Base-by-base conservation (phyloP, 2,797 vertebrate species). In the Salmo trutta region DNA sequence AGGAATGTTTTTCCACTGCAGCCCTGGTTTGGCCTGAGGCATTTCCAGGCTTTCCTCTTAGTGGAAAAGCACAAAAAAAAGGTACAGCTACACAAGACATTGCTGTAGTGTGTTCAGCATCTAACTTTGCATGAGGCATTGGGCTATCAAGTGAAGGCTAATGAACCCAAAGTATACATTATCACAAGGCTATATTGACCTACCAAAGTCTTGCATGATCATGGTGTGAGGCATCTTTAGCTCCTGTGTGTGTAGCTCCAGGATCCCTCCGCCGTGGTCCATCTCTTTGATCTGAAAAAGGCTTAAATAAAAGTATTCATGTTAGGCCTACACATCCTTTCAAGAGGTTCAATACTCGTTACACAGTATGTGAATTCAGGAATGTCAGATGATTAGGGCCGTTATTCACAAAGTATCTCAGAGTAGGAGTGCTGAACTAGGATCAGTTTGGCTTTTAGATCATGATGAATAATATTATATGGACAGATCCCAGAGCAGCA, bases 171-270 rank as follows among this genome's bases (percentile, higher is more conserved):
- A 21, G 21, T 24, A 17, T 62, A 62, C n/a, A 24, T 62, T 24
- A 62, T 62, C n/a, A 62, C 59, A 62, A 24, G 59, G 8, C 59
- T 1, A 67, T 6, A 10, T 83, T 71, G 24, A 86, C 94, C 93
- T 96, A 99, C 98, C 98, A 92, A 99, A 99, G 91, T 99, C 98
- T 90, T 99, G 96, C 98, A 99, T 98, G 91, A 99, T 99, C 97
- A 99, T 97, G 80, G 97, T 95, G 86, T 99, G 98, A 85, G 98
- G 96, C 96, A 99, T 98, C 95, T 97, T 99, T 85, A 97, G 89
- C 89, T 98, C 98, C 87, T 98, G 96, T 77, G 96, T 95, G 89
- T 98, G 97, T 82, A 99, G 87, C 91, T 97, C 97, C 93, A 99
- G 95, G 93, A 97, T 97, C 72, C 97, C 94, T 85, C 94, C 97